Evolutionary conservation across 1,140 invertebrate species (phyloP).

Genomic region (Triops longicaudatus): DNA sequence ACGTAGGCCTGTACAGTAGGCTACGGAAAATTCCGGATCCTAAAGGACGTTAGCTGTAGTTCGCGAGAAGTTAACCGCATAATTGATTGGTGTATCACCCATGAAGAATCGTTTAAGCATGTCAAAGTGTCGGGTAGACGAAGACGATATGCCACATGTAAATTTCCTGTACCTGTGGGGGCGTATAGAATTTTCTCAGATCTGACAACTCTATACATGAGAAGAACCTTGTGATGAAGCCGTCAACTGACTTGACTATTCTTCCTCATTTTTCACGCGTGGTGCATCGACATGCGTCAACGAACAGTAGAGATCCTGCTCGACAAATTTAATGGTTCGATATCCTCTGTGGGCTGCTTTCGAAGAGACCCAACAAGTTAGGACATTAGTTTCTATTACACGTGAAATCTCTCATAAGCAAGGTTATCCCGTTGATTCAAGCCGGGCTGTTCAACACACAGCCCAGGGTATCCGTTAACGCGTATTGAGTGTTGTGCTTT

Average conservation of each 20-base stretch:
- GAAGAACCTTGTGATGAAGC: background rate
- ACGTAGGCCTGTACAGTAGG: too few species aligned
- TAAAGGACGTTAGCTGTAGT: background rate
- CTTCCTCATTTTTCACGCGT: background rate
- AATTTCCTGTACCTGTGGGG: constrained; percentile 7
- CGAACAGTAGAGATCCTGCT: background rate
- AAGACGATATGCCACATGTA: background rate
- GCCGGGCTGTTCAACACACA: too few species aligned
- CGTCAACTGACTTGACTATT: background rate
- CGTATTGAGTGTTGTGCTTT: too few species aligned
- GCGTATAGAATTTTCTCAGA: background rate
- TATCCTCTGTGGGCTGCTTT: too few species aligned
- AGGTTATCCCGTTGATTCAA: too few species aligned
- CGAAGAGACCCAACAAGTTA: too few species aligned
- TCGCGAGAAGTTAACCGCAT: background rate
- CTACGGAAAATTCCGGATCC: background rate
- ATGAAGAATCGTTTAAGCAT: background rate
- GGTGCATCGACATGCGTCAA: too few species aligned
- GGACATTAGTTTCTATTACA: too few species aligned
- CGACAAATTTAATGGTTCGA: background rate
- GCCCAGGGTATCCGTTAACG: too few species aligned
- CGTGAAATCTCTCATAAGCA: too few species aligned
- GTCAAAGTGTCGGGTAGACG: background rate
- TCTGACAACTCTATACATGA: background rate
- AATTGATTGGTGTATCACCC: background rate